Evolutionary conservation across 1,140 invertebrate genomes (phyloP), one percentile per base, ranked within the genome.

Genomic region (Drosophila littoralis): DNA sequence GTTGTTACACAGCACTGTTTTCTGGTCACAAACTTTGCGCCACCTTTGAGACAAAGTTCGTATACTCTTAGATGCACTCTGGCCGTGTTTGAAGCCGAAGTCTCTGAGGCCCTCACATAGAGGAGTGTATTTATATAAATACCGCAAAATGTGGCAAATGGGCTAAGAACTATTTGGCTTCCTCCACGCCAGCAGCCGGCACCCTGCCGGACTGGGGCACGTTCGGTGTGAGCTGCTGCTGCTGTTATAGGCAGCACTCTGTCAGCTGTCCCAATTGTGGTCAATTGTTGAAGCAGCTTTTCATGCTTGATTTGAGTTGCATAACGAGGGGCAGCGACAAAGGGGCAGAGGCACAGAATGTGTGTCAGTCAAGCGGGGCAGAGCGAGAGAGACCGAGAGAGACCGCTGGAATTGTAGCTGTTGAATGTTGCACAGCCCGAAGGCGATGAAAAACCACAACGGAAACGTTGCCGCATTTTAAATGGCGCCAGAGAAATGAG

Each of bases 81-180:
- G 22, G 22, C 2, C 22, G 13, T 54, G 15, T 10, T 54, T 52
- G n/a, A 35, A 52, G 50, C 32, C 13, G n/a, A 5, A 28, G 7
- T 35, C 50, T n/a, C 17, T 9, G 4, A 12, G 12, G 46, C 46
- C 22, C 22, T 28, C 22, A 28, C 22, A n/a, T 51, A 15, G 5
- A 51, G 50, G 5, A 51, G 50, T 13, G 57, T 59, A 59, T 59
- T 33, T 40, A 28, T 43, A 52, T 73, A 83, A 85, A 65, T 58
- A 71, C 48, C 61, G 32, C 55, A 70, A 70, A 70, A 63, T 79
- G 58, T 85, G 81, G 79, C 79, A 86, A 86, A 88, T 88, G 83
- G 82, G 83, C 83, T 76, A 79, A 77, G 69, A 83, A 89, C 83
- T 88, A 89, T 89, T 88, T 88, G 83, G 84, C 83, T 88, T 88